phyloP scores from a whole-genome alignment of 2,888 invertebrate species.

The Crossocerus cetratus region DNA sequence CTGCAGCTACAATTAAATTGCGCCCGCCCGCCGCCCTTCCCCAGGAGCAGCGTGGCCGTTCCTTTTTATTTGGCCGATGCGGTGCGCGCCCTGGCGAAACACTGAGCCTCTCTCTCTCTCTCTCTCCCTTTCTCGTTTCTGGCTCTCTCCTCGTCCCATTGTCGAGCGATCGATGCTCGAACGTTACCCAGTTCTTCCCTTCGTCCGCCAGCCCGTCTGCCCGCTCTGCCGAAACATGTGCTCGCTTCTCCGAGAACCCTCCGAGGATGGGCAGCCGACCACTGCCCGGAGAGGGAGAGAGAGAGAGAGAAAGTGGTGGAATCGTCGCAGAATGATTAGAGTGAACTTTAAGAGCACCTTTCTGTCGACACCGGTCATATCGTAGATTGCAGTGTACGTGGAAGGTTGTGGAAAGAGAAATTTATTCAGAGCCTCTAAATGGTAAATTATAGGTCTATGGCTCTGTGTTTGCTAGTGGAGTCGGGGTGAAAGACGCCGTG shows the following conservation, averaged over 20 bases:
- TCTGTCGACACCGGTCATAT: too few species aligned
- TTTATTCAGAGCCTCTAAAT: too few species aligned
- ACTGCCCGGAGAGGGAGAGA: background rate
- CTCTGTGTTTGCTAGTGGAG: too few species aligned
- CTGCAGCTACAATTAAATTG: conserved; percentile 53
- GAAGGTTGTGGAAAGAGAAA: too few species aligned
- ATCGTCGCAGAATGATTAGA: background rate
- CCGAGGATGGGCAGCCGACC: too few species aligned
- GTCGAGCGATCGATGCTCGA: conserved; percentile 26
- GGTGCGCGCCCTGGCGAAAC: background rate
- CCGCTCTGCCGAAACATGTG: background rate
- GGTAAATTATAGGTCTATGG: too few species aligned
- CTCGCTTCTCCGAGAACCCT: conserved; percentile 9
- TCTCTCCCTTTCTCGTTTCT: too few species aligned
- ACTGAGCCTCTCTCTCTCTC: background rate
- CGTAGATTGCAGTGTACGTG: too few species aligned
- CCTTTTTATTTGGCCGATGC: conserved; percentile 34
- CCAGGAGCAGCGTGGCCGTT: background rate
- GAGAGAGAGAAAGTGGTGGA: background rate
- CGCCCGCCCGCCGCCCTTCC: conserved; percentile 21
- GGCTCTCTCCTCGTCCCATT: conserved; percentile 2
- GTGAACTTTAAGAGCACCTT: background rate
- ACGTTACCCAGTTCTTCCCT: conserved; percentile 1
- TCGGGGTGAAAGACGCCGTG: too few species aligned
- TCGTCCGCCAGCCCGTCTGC: background rate